These are phyloP conservation scores for Periophthalmodon schlosseri DNA, from an alignment of 2,113 vertebrate species.

Conservation along the genomic window DNA sequence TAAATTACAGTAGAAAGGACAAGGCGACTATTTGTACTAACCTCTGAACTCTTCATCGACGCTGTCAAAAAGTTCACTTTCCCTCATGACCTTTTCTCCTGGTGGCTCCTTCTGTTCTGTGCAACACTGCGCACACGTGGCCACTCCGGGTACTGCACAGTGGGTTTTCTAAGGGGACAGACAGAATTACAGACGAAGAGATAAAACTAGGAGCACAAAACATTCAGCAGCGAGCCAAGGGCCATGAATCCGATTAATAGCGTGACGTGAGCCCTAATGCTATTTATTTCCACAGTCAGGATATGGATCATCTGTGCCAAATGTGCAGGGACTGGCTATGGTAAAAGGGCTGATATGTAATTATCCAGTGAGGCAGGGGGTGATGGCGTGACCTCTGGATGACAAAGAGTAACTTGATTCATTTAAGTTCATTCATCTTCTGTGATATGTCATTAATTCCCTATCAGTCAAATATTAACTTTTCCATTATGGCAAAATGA, in stretches of 20 bases:
- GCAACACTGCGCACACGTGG: constrained; percentile 45
- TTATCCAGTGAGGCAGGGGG: constrained; percentile 33
- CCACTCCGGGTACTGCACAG: constrained; percentile 29
- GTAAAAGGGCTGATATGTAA: constrained; percentile 54
- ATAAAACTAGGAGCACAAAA: constrained; percentile 18
- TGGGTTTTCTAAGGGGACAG: neutral
- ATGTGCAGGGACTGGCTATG: constrained; percentile 39
- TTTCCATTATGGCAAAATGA: constrained; percentile 23
- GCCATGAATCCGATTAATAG: constrained; percentile 67
- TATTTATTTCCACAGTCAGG: constrained; percentile 40
- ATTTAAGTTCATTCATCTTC: constrained; percentile 16
- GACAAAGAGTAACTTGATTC: neutral
- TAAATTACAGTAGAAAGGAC: neutral
- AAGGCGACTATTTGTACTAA: neutral
- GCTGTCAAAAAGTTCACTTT: constrained; percentile 20
- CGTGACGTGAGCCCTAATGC: constrained; percentile 55
- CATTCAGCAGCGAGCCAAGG: constrained; percentile 36
- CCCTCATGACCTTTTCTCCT: constrained; percentile 27
- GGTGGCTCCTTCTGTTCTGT: neutral
- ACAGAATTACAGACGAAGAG: constrained; percentile 16
- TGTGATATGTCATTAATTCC: constrained; percentile 2
- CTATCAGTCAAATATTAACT: neutral
- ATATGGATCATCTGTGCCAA: constrained; percentile 57
- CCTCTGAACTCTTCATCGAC: constrained; percentile 8
- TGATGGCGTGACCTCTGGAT: constrained; percentile 20